Conservation (phyloP, 2,888 invertebrate genomes). For the Eurois occulta region DNA sequence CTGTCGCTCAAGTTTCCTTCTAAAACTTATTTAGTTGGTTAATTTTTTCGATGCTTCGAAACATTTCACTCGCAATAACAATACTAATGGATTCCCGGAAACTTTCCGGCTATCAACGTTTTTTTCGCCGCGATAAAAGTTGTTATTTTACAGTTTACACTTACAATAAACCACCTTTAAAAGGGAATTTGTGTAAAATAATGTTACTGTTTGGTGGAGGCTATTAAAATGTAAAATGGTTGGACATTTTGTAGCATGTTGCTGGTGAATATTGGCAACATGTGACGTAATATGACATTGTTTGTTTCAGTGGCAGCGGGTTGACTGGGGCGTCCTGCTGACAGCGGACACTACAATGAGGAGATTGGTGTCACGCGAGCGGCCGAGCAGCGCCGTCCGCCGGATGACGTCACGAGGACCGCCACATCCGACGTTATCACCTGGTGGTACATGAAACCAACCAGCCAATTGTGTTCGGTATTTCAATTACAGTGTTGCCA, state of each 20-base stretch:
- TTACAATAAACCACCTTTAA: constrained; percentile 40
- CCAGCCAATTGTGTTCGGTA: constrained; percentile 53
- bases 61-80: constrained; percentile 34
- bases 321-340: constrained; percentile 64
- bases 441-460: constrained; percentile 66
- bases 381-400: constrained; percentile 71
- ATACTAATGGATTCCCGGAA: constrained; percentile 45
- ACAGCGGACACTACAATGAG: constrained; percentile 71
- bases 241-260: constrained; percentile 33
- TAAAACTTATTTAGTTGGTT: constrained; percentile 36
- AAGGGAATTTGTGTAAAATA: constrained; percentile 20
- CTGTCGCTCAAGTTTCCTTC: constrained; percentile 20
- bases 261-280: constrained; percentile 54
- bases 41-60: constrained; percentile 30
- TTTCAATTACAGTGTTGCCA: constrained; percentile 58
- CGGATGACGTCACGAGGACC: constrained; percentile 83
- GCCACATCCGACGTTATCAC: constrained; percentile 83
- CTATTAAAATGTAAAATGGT: constrained; percentile 52
- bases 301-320: constrained; percentile 64
- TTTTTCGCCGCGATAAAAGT: constrained; percentile 28
- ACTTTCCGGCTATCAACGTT: constrained; percentile 27
- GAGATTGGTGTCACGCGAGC: constrained; percentile 83
- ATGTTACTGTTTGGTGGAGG: constrained; percentile 27
- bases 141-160: constrained; percentile 28
- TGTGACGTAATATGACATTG: constrained; percentile 60